Percentiles rank a stretch among this genome's conserved stretches.
These are phyloP conservation scores for Anabacerthia variegaticeps DNA, from an alignment of 2,797 vertebrate genomes.

Conservation along the genomic window DNA sequence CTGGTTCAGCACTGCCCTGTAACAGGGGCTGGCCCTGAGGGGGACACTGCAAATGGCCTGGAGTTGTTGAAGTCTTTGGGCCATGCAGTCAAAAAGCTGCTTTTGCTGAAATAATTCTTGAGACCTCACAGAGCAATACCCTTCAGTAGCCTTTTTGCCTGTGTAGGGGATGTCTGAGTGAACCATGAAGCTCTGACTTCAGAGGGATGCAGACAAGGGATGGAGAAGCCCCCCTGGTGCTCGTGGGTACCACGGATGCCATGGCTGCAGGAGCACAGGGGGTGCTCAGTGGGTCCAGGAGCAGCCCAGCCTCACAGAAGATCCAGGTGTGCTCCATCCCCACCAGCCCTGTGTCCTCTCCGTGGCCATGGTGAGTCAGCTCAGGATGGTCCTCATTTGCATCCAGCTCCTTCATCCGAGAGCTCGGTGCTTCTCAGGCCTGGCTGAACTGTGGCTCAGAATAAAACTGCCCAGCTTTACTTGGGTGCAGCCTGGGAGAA, in stretches of 20 bases:
- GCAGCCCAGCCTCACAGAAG: background rate
- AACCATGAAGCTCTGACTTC: background rate
- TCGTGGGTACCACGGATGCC: rapidly evolving
- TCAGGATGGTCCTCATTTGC: background rate
- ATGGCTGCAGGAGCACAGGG: background rate
- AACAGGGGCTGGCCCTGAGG: background rate
- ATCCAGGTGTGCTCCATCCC: rapidly evolving
- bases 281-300: background rate
- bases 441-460: background rate
- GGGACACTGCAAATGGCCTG: rapidly evolving
- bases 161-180: rapidly evolving
- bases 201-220: rapidly evolving
- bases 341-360: background rate
- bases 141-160: background rate
- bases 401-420: background rate
- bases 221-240: background rate
- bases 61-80: background rate
- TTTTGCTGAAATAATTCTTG: background rate
- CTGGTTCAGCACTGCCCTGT: background rate
- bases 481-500: background rate
- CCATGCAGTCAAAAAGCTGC: background rate
- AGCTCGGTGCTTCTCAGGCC: background rate
- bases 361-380: too few relatives aligned
- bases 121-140: background rate
- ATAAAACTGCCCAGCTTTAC: background rate